phyloP scores from a whole-genome alignment of 1,140 invertebrate genomes.

The Amyelois transitella region DNA sequence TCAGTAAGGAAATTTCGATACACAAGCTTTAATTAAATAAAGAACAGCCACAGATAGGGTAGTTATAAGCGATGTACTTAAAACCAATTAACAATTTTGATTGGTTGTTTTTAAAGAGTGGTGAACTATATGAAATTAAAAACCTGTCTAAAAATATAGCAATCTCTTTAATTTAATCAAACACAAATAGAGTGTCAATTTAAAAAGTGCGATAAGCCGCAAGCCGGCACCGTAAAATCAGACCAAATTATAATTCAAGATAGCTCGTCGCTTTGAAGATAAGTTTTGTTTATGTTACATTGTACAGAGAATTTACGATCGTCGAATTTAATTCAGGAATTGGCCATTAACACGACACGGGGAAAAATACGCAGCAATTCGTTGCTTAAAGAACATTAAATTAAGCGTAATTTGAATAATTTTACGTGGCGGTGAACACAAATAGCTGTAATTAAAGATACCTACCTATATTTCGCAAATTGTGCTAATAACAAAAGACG shows the following conservation, averaged over 20 bases:
- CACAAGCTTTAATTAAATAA: too few species aligned
- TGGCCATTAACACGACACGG: slow-evolving; percentile 50
- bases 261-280: slow-evolving; percentile 25
- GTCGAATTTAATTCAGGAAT: slow-evolving; percentile 56
- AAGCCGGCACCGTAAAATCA: slow-evolving; percentile 2
- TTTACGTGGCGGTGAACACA: slow-evolving; percentile 58
- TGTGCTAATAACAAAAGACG: slow-evolving; percentile 26
- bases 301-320: slow-evolving; percentile 45
- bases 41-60: too few species aligned
- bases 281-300: slow-evolving; percentile 36
- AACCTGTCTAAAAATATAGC: too few species aligned
- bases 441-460: slow-evolving; percentile 59
- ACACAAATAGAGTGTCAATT: background rate
- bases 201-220: slow-evolving; percentile 4
- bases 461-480: slow-evolving; percentile 36
- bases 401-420: slow-evolving; percentile 66
- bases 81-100: too few species aligned
- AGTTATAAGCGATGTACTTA: too few species aligned
- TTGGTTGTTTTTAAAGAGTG: too few species aligned
- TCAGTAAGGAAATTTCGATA: too few species aligned
- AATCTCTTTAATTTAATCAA: background rate
- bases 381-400: slow-evolving; percentile 55
- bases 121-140: too few species aligned
- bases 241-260: slow-evolving; percentile 24
- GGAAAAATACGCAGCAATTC: slow-evolving; percentile 57